Conservation (phyloP, 2,888 invertebrate species). For the Buathra laborator region DNA sequence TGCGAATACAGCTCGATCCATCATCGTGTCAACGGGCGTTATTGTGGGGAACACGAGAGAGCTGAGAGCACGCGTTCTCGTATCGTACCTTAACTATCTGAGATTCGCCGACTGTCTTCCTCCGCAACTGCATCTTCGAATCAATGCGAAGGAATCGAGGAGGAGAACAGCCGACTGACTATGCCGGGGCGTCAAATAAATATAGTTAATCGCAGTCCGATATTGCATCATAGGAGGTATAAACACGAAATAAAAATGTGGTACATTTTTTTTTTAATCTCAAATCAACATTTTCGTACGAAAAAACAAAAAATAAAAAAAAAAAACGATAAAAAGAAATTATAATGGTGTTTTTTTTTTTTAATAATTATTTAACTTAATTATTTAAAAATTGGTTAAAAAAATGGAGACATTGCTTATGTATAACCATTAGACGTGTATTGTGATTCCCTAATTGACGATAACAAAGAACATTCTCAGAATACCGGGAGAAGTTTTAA, state of each 20-base stretch:
- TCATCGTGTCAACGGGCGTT: constrained; percentile 82
- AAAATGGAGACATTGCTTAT: no score
- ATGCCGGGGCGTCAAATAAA: neutral
- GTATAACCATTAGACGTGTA: no score
- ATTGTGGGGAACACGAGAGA: constrained; percentile 71
- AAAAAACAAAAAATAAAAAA: no score
- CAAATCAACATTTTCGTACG: no score
- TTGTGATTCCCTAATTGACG: neutral
- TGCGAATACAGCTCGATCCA: constrained; percentile 79
- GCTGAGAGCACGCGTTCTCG: constrained; percentile 54
- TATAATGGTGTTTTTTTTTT: no score
- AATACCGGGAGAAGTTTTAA: neutral
- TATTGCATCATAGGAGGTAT: no score
- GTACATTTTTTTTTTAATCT: no score
- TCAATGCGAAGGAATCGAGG: neutral
- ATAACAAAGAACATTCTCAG: neutral
- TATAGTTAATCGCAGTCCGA: neutral
- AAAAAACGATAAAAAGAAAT: no score
- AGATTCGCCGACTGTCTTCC: constrained; percentile 34
- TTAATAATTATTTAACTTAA: no score
- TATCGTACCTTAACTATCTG: constrained; percentile 55
- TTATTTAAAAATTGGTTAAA: no score
- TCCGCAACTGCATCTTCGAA: neutral
- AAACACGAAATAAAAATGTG: no score
- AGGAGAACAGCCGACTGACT: constrained; percentile 1